Evolutionary conservation across 2,888 invertebrate genomes (phyloP), one percentile per base, ranked within the genome.

Genomic region (Serripes groenlandicus): DNA sequence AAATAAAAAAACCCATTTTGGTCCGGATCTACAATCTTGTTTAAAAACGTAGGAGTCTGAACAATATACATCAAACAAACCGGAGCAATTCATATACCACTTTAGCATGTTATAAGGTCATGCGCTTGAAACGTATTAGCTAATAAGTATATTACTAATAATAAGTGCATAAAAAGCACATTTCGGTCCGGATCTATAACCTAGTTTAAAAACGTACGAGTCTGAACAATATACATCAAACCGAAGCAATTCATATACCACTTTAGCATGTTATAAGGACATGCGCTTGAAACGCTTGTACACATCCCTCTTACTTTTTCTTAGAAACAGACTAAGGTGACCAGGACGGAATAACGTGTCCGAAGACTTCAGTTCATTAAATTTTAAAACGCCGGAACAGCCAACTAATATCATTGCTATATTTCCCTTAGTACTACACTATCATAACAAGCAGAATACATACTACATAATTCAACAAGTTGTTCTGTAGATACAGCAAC

Each of bases 261-360:
- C 42, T 42, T 7, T 7, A 42, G 42, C 42, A 42, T 42, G 9
- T 11, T 42, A 42, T 42, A 42, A 0, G 80, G 75, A 66, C 80
- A 80, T 15, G 75, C 80, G 21, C 54, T 52, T 23, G 80, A 49
- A 9, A 18, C 11, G 30, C n/a, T n/a, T n/a, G n/a, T n/a, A n/a
- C n/a, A n/a, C n/a, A 75, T 32, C 49, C 76, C 76, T 76, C 68
- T 81, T 81, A 34, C 76, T 76, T 32, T 69, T 66, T 23, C 68
- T 23, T 21, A 81, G 60, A 28, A 60, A 15, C 11, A 69, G 1
- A 37, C 28, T 30, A 1, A 76, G 35, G 18, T 62, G 68, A 68
- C 70, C 76, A 28, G 66, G 0, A 5, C 54, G 37, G 64, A 80
- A 75, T 15, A 37, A 18, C 23, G 75, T 32, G 64, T 80, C 75